These are phyloP conservation scores for Opisthocomus hoazin DNA, from an alignment of 2,113 vertebrate genomes.

Conservation along the genomic window DNA sequence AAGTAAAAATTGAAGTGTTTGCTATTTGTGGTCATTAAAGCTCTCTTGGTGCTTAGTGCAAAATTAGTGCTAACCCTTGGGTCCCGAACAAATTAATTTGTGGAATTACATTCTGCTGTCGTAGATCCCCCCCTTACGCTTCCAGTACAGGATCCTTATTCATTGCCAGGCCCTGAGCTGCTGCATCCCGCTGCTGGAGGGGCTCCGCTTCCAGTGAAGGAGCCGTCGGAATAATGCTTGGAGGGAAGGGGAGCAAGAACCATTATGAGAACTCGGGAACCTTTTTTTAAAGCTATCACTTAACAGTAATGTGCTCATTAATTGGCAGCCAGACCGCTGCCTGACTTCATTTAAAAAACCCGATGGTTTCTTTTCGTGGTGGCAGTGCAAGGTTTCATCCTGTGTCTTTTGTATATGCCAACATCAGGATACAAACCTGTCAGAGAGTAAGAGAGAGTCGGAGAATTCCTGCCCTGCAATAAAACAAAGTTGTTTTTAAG, in stretches of 20 bases:
- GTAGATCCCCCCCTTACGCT: not conserved
- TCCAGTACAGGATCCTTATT: not conserved
- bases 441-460: not conserved
- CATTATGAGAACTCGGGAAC: not conserved
- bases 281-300: not conserved
- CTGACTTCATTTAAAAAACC: not conserved
- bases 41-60: not conserved
- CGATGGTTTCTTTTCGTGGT: not conserved
- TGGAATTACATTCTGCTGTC: not conserved
- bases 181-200: not conserved
- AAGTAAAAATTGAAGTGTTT: not conserved
- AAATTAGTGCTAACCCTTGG: constrained; percentile 26
- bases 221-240: not conserved
- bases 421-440: not conserved
- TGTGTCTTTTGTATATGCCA: not conserved
- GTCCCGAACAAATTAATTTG: constrained; percentile 27
- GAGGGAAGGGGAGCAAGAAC: not conserved
- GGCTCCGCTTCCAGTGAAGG: not conserved
- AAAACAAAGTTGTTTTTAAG: not conserved
- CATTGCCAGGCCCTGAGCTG: not conserved
- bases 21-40: constrained; percentile 13
- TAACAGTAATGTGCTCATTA: constrained; percentile 31
- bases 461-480: not conserved
- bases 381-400: not conserved
- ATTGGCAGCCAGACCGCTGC: constrained; percentile 17